Evolutionary conservation across 2,113 vertebrate species (phyloP).

Genomic region (Lycaon pictus): DNA sequence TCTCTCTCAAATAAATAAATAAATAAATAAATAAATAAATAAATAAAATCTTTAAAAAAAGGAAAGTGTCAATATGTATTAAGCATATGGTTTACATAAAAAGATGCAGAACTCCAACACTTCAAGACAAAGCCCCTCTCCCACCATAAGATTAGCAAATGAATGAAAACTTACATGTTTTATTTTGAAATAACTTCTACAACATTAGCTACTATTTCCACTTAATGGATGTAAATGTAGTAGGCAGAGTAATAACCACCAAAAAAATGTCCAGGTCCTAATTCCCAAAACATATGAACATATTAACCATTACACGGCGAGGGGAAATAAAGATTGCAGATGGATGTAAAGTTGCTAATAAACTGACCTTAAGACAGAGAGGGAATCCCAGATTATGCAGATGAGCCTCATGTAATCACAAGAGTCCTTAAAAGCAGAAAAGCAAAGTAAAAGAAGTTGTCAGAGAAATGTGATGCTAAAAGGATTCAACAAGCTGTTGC

Average conservation of each 20-base stretch:
- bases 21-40: neutral
- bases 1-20: neutral
- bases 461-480: accelerated
- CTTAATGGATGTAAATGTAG: neutral
- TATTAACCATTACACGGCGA: neutral
- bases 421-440: neutral
- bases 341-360: neutral
- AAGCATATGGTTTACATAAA: neutral
- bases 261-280: neutral
- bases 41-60: neutral
- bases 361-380: neutral
- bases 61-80: neutral
- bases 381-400: neutral
- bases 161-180: neutral
- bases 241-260: neutral
- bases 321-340: neutral
- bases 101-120: neutral
- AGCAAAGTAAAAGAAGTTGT: neutral
- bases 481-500: neutral
- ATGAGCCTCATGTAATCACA: too few relatives aligned
- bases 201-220: neutral
- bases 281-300: neutral
- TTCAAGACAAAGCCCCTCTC: neutral
- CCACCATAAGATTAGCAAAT: neutral
- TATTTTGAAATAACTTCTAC: neutral